These are phyloP conservation scores for Coracias cyanogaster DNA, from an alignment of 2,797 vertebrate genomes.

Conservation along the genomic window DNA sequence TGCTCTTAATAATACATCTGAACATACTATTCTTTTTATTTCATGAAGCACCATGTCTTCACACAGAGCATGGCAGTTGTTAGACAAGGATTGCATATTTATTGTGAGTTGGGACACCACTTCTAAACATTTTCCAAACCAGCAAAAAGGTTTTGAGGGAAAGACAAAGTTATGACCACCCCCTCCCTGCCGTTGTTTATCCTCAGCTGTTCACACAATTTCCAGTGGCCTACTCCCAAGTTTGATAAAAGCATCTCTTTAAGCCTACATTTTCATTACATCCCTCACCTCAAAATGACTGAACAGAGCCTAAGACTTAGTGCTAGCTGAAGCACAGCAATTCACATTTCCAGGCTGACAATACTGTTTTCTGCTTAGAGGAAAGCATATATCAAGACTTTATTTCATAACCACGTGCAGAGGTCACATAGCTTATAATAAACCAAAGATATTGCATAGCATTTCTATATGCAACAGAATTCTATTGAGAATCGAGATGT, in stretches of 20 bases:
- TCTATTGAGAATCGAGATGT: conserved; percentile 47
- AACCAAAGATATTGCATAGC: conserved; percentile 11
- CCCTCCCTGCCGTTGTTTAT: neutral
- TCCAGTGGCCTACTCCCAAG: neutral
- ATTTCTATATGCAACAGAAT: conserved; percentile 10
- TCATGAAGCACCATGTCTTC: neutral
- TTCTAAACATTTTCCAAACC: neutral
- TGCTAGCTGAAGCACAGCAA: neutral
- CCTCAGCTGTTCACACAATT: neutral
- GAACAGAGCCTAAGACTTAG: neutral
- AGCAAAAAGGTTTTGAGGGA: neutral
- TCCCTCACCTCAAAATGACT: neutral
- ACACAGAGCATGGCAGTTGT: neutral
- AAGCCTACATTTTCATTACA: neutral
- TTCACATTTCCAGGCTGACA: neutral
- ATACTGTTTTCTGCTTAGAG: neutral
- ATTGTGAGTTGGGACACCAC: neutral
- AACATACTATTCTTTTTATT: neutral
- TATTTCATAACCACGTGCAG: neutral
- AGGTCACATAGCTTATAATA: conserved; percentile 43
- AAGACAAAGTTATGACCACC: neutral
- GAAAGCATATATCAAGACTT: conserved; percentile 27
- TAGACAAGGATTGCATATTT: neutral
- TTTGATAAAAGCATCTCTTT: neutral
- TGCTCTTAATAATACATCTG: neutral